A percentile compares a stretch with the other conserved stretches of the same genome.
These are phyloP conservation scores for Lordiphosa andalusiaca DNA, from an alignment of 2,888 invertebrate genomes.

Conservation along the genomic window DNA sequence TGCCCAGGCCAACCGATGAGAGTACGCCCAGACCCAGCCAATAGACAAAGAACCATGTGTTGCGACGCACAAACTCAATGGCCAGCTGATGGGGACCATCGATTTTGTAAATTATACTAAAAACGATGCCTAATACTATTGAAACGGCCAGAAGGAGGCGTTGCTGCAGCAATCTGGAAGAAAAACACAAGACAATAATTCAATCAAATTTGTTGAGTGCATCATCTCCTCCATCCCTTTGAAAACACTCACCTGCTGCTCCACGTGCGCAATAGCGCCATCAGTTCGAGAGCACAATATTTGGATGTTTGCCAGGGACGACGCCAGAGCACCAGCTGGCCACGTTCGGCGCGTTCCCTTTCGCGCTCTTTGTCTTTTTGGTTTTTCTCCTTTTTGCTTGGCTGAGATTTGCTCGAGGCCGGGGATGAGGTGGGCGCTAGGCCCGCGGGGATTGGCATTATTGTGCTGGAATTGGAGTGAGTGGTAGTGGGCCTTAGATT, in stretches of 20 bases:
- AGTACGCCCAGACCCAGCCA: conserved; percentile 97
- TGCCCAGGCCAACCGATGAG: conserved; percentile 98
- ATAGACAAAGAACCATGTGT: conserved; percentile 84
- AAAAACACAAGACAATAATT: no score
- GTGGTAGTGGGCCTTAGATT: conserved; percentile 22
- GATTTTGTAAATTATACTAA: conserved; percentile 77
- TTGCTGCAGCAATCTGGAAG: conserved; percentile 76
- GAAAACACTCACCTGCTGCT: conserved; percentile 82
- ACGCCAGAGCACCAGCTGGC: conserved; percentile 89
- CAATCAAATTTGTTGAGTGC: no score
- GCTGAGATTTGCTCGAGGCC: conserved; percentile 31
- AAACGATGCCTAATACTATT: conserved; percentile 77
- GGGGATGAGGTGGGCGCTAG: conserved; percentile 5
- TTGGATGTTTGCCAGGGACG: conserved; percentile 89
- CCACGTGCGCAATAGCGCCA: conserved; percentile 83
- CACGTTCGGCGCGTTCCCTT: conserved; percentile 81
- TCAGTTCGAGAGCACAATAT: conserved; percentile 89
- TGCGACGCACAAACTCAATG: conserved; percentile 77
- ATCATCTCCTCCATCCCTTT: no score
- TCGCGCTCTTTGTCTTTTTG: conserved; percentile 80
- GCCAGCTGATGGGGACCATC: conserved; percentile 79
- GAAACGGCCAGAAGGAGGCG: conserved; percentile 72
- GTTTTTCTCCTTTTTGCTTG: conserved; percentile 70
- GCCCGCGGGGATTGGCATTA: conserved; percentile 19
- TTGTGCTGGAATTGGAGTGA: conserved; percentile 16